Conservation (phyloP, 37 sponge, comb jelly and placozoan genomes). For the Diacarnus erythraeanus region DNA sequence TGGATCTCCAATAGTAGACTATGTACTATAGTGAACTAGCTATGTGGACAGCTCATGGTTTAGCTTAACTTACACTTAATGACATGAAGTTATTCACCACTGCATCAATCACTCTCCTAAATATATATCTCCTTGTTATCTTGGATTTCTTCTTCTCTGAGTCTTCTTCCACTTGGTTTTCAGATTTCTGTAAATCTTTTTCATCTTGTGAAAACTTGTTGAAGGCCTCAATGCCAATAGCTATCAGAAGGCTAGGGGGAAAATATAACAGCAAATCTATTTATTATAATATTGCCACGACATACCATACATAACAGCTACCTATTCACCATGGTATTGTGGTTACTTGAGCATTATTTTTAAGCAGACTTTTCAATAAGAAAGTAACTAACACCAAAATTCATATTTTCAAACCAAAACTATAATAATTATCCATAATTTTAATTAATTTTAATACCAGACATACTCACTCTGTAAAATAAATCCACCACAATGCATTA, state of each 20-base stretch:
- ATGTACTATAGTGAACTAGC: no score
- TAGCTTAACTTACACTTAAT: background rate
- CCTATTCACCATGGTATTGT: background rate
- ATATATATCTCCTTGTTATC: background rate
- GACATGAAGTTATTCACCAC: background rate
- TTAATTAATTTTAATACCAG: no score
- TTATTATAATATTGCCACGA: background rate
- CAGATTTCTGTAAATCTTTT: background rate
- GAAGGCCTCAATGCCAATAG: conserved; percentile 72
- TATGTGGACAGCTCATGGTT: no score
- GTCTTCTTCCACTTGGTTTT: background rate
- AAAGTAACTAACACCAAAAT: no score
- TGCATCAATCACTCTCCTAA: background rate
- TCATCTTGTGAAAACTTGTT: conserved; percentile 44
- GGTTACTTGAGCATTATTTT: background rate
- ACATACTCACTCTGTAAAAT: no score
- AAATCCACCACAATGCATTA: no score
- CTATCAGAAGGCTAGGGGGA: conserved; percentile 45
- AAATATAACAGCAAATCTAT: background rate
- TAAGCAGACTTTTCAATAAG: no score
- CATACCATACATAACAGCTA: conserved; percentile 1
- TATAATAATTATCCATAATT: no score
- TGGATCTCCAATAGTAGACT: no score
- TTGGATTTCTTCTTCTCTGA: background rate
- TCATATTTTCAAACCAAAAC: no score